Percentiles rank a stretch among this genome's conserved stretches.
Conservation (phyloP, 2,888 invertebrate genomes). For the Pristionchus japonicus region DNA sequence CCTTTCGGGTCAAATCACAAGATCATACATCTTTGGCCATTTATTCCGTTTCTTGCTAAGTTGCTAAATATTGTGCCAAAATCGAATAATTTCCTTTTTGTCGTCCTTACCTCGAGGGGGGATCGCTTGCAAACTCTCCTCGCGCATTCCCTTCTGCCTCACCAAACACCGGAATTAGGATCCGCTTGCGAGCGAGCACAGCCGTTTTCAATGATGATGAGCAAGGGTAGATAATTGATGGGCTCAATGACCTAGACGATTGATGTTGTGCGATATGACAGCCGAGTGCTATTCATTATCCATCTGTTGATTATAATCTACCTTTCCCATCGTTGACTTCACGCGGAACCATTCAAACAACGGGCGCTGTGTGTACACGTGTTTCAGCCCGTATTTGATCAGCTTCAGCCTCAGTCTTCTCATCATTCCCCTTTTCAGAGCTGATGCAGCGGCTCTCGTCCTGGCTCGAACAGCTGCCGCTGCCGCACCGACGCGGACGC, state of each 20-base stretch:
- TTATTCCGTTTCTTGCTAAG: no score
- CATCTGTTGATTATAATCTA: background rate
- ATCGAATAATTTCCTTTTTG: no score
- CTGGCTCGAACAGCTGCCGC: slow-evolving; percentile 43
- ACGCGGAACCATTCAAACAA: background rate
- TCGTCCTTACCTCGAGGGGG: background rate
- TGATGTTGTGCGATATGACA: background rate
- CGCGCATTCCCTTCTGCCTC: background rate
- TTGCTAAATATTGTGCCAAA: no score
- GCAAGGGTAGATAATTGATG: background rate
- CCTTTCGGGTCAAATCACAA: background rate
- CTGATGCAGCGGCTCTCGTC: slow-evolving; percentile 47
- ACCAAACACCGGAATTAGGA: background rate
- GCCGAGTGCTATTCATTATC: background rate
- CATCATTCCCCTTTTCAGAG: slow-evolving; percentile 12
- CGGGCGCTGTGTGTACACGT: background rate
- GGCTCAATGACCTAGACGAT: background rate
- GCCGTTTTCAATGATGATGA: background rate
- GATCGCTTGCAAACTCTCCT: background rate
- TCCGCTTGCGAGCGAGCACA: background rate
- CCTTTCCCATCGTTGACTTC: background rate
- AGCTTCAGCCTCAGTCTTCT: background rate
- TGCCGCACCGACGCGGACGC: background rate
- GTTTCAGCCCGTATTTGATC: slow-evolving; percentile 14
- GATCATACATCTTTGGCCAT: background rate